Base-by-base conservation (phyloP, 2,797 vertebrate genomes). In the Manis crassicaudata region DNA sequence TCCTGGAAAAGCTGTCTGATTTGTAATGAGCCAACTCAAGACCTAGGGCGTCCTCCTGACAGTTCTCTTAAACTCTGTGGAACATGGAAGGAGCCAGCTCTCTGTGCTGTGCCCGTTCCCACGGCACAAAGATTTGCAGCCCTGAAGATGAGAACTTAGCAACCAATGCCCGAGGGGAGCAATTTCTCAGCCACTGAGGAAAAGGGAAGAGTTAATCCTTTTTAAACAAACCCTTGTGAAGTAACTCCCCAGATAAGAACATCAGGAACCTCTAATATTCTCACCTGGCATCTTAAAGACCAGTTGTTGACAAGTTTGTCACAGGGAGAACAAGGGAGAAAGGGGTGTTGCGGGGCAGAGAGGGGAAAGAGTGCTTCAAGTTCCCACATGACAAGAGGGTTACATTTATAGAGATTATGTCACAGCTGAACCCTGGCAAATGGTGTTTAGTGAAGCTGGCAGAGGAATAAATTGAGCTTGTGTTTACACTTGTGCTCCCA, bases 361-460 rank as follows among this genome's bases (percentile, higher is more conserved):
- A 96, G 97, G 86, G 94, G 88, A 82, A 96, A 97, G 97, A 98
- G 97, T 97, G 97, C 97, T 97, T 97, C 95, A 97, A 94, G 86
- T 96, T 95, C 92, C 94, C 93, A 94, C 94, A 89, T 92, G 92
- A 94, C 90, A 95, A 95, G 37, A 90, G 43, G 94, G 65, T 79
- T 82, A 95, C 93, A 92, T 97, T 72, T 93, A 65, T 94, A 96
- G 88, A 96, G 77, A 92, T 88, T 86, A 88, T 87, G 95, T 58
- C 93, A 92, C 83, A 81, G 67, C 97, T 97, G 96, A 82, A 95
- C 96, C 97, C 97, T 96, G 97, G 96, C 92, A 97, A 97, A 96
- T 75, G 96, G 92, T 95, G 2, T 95, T 92, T 96, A 88, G 76
- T 72, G n/a, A 89, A 46, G 50, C 88, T 77, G 32, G 95, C 75